Base-by-base conservation (phyloP, 2,888 invertebrate species). In the Gymnocheta viridis region DNA sequence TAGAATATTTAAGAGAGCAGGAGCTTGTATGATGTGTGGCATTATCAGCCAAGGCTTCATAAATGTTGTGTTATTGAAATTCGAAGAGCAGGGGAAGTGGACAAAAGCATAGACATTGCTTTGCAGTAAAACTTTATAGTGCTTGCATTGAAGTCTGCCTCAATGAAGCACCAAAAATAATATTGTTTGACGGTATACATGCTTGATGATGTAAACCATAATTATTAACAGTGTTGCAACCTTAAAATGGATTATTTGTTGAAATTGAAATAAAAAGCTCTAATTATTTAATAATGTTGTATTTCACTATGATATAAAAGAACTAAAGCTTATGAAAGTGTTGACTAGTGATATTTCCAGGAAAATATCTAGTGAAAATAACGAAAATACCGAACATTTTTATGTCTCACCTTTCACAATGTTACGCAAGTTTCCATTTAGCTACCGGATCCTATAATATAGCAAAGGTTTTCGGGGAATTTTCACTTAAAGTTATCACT, bases 131-230 rank as follows among this genome's bases (percentile, higher is more conserved):
- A 58, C 12, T 14, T 49, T n/a, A 49, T 66, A 44, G 29, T 77
- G 14, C 27, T 24, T 44, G 14, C 47, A 24, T n/a, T 44, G 44
- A 22, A 78, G 62, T 72, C 29, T 49, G 56, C 38, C 47, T 19
- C 73, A 62, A 54, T 69, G 62, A 74, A 74, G 67, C 60, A 58
- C 74, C 74, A 74, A 81, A 74, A 64, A 74, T 74, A 69, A 74
- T 76, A 73, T 67, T 60, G 27, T 70, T 44, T 27, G 22, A 74
- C 19, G 19, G 56, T 47, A 66, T 19, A 49, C 24, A 24, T 27
- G 19, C 44, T 38, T 47, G 72, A 32, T 24, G 32, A 7, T 62
- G 44, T 24, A 38, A 19, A 2, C 1, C 19, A 72, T 27, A 64
- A 49, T 29, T 38, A 22, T 4, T 27, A 17, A 79, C 78, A 79